Base-by-base conservation (phyloP, 1,140 invertebrate species). In the Camponotus vicinus region DNA sequence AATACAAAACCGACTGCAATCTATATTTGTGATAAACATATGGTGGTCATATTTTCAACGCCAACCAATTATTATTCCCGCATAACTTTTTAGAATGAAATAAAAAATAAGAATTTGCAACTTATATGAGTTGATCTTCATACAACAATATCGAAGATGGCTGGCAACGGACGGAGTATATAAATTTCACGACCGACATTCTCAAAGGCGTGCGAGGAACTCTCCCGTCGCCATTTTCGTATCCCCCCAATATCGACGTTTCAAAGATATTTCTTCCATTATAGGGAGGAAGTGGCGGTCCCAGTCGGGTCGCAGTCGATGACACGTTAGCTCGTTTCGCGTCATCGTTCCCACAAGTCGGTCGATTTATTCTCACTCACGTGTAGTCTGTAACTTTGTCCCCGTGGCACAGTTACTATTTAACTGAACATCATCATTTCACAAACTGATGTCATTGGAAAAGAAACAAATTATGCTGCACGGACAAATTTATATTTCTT, bases 301-400 rank as follows among this genome's bases (percentile, higher is more conserved):
- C 40, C 85, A 61, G 45, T 64, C 45, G 67, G 61, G 67, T 82
- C 61, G 59, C 67, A 64, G 70, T 86, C 78, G 80, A 87, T 76
- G 79, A 76, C 61, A 83, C 70, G 69, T 87, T 87, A 84, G 40
- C 42, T 85, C 42, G 69, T 63, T 73, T 66, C n/a, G 85, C 73
- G 32, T 66, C 52, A 49, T 42, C 57, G 79, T 84, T 82, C 32
- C 34, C 70, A 52, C 52, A 84, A 87, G 49, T 84, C 79, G 63
- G 63, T 55, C 70, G 70, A 87, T 87, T 87, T 87, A 87, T 76
- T 87, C 70, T 87, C 70, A 76, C 79, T 40, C 18, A 57, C 61
- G 34, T 70, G 71, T 73, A 73, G 63, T 69, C 21, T 67, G 69
- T 66, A 86, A 86, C 69, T 83, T 73, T 15, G 85, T 86, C 49